phyloP scores from a whole-genome alignment of 2,797 vertebrate species.

The Sebastes iracundus region DNA sequence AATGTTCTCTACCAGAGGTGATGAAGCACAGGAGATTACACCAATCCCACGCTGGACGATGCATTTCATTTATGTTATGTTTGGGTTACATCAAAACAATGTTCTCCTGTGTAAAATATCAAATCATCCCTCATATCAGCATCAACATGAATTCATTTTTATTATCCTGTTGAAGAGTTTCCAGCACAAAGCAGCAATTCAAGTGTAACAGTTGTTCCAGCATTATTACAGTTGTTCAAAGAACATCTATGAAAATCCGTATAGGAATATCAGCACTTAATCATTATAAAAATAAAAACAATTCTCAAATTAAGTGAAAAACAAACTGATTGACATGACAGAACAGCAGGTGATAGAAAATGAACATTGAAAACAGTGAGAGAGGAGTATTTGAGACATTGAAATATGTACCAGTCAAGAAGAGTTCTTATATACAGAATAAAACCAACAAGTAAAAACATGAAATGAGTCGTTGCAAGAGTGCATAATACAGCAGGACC shows the following conservation, averaged over 20 bases:
- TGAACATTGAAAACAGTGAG: constrained; percentile 6
- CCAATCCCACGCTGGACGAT: not conserved
- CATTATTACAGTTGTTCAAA: constrained; percentile 48
- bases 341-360: constrained; percentile 13
- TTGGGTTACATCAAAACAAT: not conserved
- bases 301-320: constrained; percentile 31
- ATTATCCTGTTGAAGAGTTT: constrained; percentile 5
- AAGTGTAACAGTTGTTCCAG: constrained; percentile 82
- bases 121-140: not conserved
- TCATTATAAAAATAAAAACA: constrained; percentile 29
- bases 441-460: constrained; percentile 12
- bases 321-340: constrained; percentile 28
- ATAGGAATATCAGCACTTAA: not conserved
- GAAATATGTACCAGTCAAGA: constrained; percentile 42
- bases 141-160: constrained; percentile 8
- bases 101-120: not conserved
- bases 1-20: not conserved
- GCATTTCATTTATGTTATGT: not conserved
- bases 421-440: constrained; percentile 44
- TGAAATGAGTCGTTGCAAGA: constrained; percentile 34
- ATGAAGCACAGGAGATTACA: not conserved
- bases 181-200: constrained; percentile 63
- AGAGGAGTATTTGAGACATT: not conserved
- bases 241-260: constrained; percentile 14
- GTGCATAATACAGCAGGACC: constrained; percentile 16